Evolutionary conservation across 1,140 invertebrate genomes (phyloP), one percentile per base, ranked within the genome.

Genomic region (Trichomalopsis sarcophagae): DNA sequence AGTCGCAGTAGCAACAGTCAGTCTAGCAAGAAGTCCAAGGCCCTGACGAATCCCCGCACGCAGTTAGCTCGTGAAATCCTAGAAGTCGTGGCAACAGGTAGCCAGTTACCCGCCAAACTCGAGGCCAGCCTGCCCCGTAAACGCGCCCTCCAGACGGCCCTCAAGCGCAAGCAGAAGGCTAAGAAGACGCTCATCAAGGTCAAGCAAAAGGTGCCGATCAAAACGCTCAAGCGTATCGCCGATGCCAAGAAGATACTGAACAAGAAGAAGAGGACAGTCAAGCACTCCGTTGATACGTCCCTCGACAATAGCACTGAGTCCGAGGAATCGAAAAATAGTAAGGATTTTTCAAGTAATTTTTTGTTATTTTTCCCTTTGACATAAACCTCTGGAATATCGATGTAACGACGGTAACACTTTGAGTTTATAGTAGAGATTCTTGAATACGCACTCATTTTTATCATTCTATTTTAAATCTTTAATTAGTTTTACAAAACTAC

Each of bases 101-200:
- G 90, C 87, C 90, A 92, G 84, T 88, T 93, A 75, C 87, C 92
- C 73, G 83, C 89, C 33, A 92, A 92, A 85, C 80, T 93, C 85
- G 92, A 93, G 81, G 89, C 91, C n/a, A 89, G 87, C 73, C 81
- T 93, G 81, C 92, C 93, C 4, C 89, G 92, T 13, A 93, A 92
- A 81, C 92, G 92, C 80, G 91, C 90, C 10, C 86, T 93, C 1
- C 89, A 90, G 33, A 89, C 88, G 69, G 81, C 82, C 17, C 87
- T 93, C 17, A 92, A 91, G 91, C 87, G 77, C 50, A 91, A 82
- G 90, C 92, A 84, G 91, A 93, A 71, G 62, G 87, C 89, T 6
- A 93, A 91, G 80, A 86, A 88, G 14, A 91, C 88, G 68, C 88
- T 92, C 10, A 89, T 92, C 4, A 93, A 93, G 62, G 91, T 90